A percentile compares a stretch with the other conserved stretches of the same genome.
Conservation (phyloP, 1,140 invertebrate genomes). For the Brachionus calyciflorus region DNA sequence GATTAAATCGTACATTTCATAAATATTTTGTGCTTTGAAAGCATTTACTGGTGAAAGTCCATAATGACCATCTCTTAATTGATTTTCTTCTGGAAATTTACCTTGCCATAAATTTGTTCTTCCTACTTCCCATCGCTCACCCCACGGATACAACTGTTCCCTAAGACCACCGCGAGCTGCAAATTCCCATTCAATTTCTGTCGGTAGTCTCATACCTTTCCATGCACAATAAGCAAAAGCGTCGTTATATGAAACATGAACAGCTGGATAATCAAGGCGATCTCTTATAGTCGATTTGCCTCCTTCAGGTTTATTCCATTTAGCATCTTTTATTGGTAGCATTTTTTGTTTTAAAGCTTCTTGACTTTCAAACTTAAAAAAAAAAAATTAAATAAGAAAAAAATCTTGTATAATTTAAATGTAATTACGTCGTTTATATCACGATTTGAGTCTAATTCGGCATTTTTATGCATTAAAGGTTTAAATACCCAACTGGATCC, state of each 20-base stretch:
- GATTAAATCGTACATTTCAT: conserved; percentile 54
- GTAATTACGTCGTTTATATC: conserved; percentile 49
- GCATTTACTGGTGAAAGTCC: conserved; percentile 54
- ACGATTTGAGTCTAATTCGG: conserved; percentile 47
- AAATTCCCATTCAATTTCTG: conserved; percentile 59
- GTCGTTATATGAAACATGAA: conserved; percentile 57
- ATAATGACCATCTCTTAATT: conserved; percentile 51
- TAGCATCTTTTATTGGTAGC: conserved; percentile 52
- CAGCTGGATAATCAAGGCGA: conserved; percentile 54
- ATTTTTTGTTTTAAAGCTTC: conserved; percentile 49
- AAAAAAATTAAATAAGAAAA: too few species aligned
- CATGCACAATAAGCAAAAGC: conserved; percentile 56
- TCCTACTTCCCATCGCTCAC: conserved; percentile 53
- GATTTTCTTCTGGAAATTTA: conserved; percentile 53
- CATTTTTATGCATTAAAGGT: conserved; percentile 49
- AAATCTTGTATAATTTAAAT: too few species aligned
- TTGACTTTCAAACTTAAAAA: background rate
- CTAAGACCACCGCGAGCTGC: conserved; percentile 54
- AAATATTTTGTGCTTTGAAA: conserved; percentile 53
- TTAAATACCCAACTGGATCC: conserved; percentile 56
- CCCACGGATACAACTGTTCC: conserved; percentile 57
- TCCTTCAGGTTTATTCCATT: conserved; percentile 57
- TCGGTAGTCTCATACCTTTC: conserved; percentile 56
- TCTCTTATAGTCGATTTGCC: conserved; percentile 50
- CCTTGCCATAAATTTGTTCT: conserved; percentile 57